phyloP scores from a whole-genome alignment of 2,797 vertebrate genomes.

The Lacerta agilis region DNA sequence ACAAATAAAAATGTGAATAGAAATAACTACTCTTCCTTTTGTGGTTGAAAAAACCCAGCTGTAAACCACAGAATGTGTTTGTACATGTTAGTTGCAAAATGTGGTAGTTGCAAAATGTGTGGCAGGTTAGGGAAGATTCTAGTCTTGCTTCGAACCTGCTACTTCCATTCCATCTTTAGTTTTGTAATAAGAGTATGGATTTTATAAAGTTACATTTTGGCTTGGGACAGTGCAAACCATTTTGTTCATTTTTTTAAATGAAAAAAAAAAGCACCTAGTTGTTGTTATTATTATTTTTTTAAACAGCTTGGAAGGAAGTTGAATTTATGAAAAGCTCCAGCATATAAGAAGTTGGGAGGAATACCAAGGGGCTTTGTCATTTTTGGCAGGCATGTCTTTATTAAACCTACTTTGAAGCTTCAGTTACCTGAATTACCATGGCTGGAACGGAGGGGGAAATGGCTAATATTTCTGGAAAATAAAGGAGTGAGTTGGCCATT shows the following conservation, averaged over 20 bases:
- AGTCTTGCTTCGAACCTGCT: slow-evolving; percentile 55
- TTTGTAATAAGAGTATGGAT: slow-evolving; percentile 23
- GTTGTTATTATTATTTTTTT: slow-evolving; percentile 56
- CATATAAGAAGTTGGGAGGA: slow-evolving; percentile 67
- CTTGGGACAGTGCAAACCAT: slow-evolving; percentile 70
- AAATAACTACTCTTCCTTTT: slow-evolving; percentile 30
- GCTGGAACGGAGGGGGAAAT: slow-evolving; percentile 43
- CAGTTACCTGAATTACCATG: slow-evolving; percentile 66
- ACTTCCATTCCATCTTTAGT: slow-evolving; percentile 55
- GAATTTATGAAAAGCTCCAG: slow-evolving; percentile 77
- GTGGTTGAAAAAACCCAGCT: slow-evolving; percentile 49
- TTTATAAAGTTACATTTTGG: slow-evolving; percentile 63
- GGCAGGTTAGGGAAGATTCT: slow-evolving; percentile 40
- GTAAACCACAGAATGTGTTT: slow-evolving; percentile 53
- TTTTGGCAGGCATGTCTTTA: slow-evolving; percentile 61
- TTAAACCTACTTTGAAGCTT: slow-evolving; percentile 71
- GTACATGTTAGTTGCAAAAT: slow-evolving; percentile 45
- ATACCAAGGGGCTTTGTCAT: slow-evolving; percentile 61
- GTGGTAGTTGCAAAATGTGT: slow-evolving; percentile 46
- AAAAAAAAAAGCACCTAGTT: not conserved
- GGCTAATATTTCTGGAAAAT: slow-evolving; percentile 59
- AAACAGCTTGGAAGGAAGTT: slow-evolving; percentile 80
- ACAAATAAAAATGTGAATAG: not conserved
- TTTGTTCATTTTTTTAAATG: slow-evolving; percentile 32
- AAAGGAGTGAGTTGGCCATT: slow-evolving; percentile 31